Evolutionary conservation across 2,888 invertebrate genomes (phyloP).

Genomic region (Macrostomum cliftonense): DNA sequence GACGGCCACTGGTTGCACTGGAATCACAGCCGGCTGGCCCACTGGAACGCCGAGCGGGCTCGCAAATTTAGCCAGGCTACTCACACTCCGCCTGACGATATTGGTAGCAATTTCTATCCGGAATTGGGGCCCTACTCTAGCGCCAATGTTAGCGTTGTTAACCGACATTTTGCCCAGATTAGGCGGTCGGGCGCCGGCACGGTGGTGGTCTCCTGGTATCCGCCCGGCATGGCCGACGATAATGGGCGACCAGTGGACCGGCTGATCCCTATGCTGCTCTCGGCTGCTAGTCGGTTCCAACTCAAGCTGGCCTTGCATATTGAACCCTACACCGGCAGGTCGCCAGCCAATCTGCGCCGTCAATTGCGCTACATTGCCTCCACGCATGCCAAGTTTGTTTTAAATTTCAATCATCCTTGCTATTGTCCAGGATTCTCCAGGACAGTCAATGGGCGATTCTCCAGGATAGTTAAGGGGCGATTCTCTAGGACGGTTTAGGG

Average conservation of each 20-base stretch:
- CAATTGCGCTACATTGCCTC: conserved; percentile 12
- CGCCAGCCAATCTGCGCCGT: conserved; percentile 28
- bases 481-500: too few relatives aligned
- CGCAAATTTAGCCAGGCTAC: conserved; percentile 39
- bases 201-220: conserved; percentile 45
- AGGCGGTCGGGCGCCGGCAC: conserved; percentile 43
- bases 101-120: conserved; percentile 44
- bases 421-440: too few relatives aligned
- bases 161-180: conserved; percentile 47
- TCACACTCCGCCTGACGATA: conserved; percentile 44
- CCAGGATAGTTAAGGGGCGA: too few relatives aligned
- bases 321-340: conserved; percentile 42
- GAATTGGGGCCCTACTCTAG: conserved; percentile 44
- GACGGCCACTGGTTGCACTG: conserved; percentile 35
- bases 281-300: conserved; percentile 20
- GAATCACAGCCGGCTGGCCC: conserved; percentile 32
- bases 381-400: too few relatives aligned
- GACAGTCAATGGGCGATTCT: too few relatives aligned
- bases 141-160: conserved; percentile 39
- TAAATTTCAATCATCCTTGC: too few relatives aligned
- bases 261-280: conserved; percentile 24
- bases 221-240: conserved; percentile 32
- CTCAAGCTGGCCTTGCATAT: conserved; percentile 45
- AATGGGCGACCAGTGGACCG: conserved; percentile 25
- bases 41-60: conserved; percentile 33